phyloP scores from a whole-genome alignment of 2,113 vertebrate species.

The Glaucidium brasilianum region DNA sequence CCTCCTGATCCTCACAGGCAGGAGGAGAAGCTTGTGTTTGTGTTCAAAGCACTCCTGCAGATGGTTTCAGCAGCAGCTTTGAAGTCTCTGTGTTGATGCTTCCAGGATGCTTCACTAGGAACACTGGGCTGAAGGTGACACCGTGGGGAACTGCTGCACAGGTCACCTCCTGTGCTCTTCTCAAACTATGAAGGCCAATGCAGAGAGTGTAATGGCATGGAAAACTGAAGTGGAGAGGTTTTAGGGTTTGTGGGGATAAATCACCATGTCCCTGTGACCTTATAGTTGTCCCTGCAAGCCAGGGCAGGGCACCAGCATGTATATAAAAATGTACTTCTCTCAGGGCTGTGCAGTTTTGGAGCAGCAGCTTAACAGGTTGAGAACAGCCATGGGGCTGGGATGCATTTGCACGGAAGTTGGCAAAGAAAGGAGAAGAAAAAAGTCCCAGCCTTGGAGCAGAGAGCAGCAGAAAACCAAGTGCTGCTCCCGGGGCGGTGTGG shows the following conservation, averaged over 20 bases:
- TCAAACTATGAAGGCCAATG: not conserved
- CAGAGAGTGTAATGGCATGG: not conserved
- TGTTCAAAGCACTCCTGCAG: not conserved
- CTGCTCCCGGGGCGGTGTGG: not conserved
- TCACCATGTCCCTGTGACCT: rapidly evolving
- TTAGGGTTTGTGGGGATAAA: not conserved
- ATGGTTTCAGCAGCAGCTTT: not conserved
- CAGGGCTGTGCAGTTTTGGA: not conserved
- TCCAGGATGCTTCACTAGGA: not conserved
- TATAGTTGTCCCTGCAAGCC: not conserved
- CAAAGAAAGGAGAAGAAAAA: not conserved
- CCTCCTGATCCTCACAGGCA: not conserved
- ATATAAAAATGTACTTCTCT: not conserved
- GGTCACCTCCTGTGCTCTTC: not conserved
- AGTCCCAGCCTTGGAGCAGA: not conserved
- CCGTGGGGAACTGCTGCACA: not conserved
- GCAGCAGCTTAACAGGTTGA: not conserved
- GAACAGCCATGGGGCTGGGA: not conserved
- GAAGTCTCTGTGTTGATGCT: not conserved
- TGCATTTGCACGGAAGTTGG: not conserved
- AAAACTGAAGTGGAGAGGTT: not conserved
- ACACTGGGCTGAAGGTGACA: not conserved
- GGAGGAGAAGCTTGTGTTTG: not conserved
- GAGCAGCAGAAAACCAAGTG: not conserved
- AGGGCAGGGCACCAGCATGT: rapidly evolving